These are phyloP conservation scores for Eupleurogrammus muticus DNA, from an alignment of 2,797 vertebrate species.

Conservation along the genomic window DNA sequence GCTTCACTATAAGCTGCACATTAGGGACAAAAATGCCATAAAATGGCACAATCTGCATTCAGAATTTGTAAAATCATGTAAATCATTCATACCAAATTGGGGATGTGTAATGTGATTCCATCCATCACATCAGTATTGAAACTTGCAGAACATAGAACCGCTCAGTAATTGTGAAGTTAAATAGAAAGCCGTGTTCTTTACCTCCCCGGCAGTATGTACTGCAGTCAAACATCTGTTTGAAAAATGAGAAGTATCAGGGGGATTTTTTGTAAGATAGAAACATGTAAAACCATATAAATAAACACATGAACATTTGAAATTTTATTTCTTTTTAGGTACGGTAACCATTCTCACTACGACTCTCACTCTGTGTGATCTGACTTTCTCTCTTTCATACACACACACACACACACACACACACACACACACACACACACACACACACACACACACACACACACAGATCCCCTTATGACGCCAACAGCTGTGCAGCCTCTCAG, in stretches of 20 bases:
- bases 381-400: no score
- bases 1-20: no score
- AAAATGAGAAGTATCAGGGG: no score
- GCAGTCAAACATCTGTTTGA: conserved; percentile 5
- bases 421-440: neutral
- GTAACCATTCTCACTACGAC: no score
- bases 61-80: neutral
- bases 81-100: neutral
- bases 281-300: neutral
- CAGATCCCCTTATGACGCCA: conserved; percentile 6
- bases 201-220: neutral
- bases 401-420: no score
- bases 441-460: conserved; percentile 3
- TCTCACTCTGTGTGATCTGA: neutral
- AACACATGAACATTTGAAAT: neutral
- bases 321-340: neutral
- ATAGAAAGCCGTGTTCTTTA: neutral
- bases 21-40: no score
- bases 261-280: conserved; percentile 1
- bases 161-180: neutral
- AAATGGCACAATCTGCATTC: neutral
- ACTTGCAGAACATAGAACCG: neutral
- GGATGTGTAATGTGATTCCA: neutral
- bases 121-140: neutral
- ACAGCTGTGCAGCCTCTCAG: conserved; percentile 39